These are phyloP conservation scores for Acanthosepion pharaonis DNA, from an alignment of 2,888 invertebrate species.

Conservation along the genomic window DNA sequence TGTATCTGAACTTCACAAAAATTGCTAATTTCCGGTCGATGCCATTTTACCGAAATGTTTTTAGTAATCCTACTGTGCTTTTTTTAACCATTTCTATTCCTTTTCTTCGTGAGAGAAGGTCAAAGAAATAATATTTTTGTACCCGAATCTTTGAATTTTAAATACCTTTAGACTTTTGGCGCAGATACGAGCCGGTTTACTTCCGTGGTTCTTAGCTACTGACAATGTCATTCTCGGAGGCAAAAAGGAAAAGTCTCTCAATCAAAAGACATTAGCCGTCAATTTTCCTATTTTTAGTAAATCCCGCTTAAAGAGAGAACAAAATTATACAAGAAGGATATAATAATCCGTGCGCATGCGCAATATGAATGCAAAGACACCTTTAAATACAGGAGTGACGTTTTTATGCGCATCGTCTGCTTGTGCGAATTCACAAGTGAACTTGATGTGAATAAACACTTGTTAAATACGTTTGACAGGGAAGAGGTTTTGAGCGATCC, in stretches of 20 bases:
- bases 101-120: background rate
- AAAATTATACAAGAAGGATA: background rate
- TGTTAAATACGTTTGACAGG: background rate
- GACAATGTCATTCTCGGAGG: background rate
- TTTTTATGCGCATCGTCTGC: background rate
- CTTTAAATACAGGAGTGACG: background rate
- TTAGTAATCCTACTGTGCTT: background rate
- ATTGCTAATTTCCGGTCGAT: background rate
- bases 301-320: background rate
- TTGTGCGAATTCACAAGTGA: background rate
- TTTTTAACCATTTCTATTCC: background rate
- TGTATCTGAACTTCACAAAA: background rate
- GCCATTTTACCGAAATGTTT: background rate
- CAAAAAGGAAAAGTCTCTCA: background rate
- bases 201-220: background rate
- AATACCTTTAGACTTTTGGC: background rate
- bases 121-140: background rate
- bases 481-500: background rate
- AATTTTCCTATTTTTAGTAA: background rate
- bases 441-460: background rate
- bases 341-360: background rate
- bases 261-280: conserved; percentile 20
- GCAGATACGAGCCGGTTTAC: background rate
- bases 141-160: background rate
- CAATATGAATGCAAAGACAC: background rate